Evolutionary conservation across 2,113 vertebrate species (phyloP).

Genomic region (Aramus guarauna): DNA sequence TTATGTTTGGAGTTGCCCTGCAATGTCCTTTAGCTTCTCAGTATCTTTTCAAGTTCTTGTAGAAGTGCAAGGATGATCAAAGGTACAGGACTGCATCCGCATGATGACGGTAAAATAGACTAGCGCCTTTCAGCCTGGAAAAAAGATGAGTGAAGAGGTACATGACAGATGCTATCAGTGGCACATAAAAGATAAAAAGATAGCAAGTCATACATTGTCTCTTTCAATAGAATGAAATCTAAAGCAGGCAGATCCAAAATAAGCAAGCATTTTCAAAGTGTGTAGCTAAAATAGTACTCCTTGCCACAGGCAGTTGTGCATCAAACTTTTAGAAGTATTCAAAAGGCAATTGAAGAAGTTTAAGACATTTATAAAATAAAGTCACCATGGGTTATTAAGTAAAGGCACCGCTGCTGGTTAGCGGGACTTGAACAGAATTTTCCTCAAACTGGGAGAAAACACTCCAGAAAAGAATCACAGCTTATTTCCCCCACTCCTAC

Average conservation of each 20-base stretch:
- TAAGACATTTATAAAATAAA: background rate
- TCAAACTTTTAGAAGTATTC: background rate
- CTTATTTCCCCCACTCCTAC: background rate
- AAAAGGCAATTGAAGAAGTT: background rate
- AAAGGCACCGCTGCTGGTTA: background rate
- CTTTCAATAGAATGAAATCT: background rate
- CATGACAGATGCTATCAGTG: background rate
- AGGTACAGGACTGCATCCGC: background rate
- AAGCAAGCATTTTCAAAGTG: background rate
- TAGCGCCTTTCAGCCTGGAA: background rate
- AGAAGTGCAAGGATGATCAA: conserved; percentile 5
- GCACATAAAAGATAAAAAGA: conserved; percentile 13
- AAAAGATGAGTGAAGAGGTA: background rate
- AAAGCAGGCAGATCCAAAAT: background rate
- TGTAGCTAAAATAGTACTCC: background rate
- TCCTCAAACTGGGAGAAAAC: background rate
- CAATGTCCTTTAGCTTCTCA: background rate
- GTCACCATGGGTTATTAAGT: background rate
- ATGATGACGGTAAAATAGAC: background rate
- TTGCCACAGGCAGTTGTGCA: background rate
- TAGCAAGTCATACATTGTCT: background rate
- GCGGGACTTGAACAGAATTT: background rate
- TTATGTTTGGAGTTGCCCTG: background rate
- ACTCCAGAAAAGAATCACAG: background rate
- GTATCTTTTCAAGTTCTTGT: background rate